These are phyloP conservation scores for Ptiloglossa arizonensis DNA, from an alignment of 1,140 invertebrate genomes.

Conservation along the genomic window DNA sequence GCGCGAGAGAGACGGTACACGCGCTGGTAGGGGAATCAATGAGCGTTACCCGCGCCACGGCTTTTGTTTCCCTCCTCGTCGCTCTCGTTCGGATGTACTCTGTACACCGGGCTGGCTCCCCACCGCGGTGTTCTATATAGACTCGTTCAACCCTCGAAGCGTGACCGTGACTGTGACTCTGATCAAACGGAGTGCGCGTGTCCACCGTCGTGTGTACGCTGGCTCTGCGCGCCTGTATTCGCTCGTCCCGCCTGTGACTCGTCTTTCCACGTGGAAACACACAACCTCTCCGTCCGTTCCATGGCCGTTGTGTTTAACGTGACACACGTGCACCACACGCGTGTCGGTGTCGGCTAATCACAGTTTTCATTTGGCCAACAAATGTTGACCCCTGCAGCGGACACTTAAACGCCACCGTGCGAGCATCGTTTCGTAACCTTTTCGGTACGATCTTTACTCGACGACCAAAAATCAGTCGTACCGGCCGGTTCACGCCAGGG, in stretches of 20 bases:
- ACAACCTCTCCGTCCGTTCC: slow-evolving; percentile 8
- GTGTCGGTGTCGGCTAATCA: neutral
- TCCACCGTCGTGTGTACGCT: slow-evolving; percentile 52
- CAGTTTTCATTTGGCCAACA: slow-evolving; percentile 41
- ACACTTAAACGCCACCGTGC: neutral
- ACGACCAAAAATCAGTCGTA: too few relatives aligned
- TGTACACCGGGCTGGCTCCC: slow-evolving; percentile 29
- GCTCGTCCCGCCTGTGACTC: slow-evolving; percentile 15
- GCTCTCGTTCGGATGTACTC: slow-evolving; percentile 34
- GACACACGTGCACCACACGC: slow-evolving; percentile 1
- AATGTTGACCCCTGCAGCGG: slow-evolving; percentile 36
- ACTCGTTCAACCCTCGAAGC: slow-evolving; percentile 73
- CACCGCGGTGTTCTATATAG: slow-evolving; percentile 53
- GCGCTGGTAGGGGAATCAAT: slow-evolving; percentile 68
- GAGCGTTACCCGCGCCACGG: slow-evolving; percentile 52
- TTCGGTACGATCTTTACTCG: too few relatives aligned
- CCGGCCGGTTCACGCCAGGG: too few relatives aligned
- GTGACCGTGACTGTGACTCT: slow-evolving; percentile 77
- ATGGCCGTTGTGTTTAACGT: slow-evolving; percentile 23
- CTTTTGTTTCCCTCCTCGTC: slow-evolving; percentile 42
- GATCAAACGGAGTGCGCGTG: slow-evolving; percentile 63
- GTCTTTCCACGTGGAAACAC: slow-evolving; percentile 15
- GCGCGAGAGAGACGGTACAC: slow-evolving; percentile 16
- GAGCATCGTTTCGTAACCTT: slow-evolving; percentile 12
- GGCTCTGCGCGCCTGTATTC: neutral